Evolutionary conservation across 2,797 vertebrate genomes (phyloP).

Genomic region (Aldrovandia affinis): DNA sequence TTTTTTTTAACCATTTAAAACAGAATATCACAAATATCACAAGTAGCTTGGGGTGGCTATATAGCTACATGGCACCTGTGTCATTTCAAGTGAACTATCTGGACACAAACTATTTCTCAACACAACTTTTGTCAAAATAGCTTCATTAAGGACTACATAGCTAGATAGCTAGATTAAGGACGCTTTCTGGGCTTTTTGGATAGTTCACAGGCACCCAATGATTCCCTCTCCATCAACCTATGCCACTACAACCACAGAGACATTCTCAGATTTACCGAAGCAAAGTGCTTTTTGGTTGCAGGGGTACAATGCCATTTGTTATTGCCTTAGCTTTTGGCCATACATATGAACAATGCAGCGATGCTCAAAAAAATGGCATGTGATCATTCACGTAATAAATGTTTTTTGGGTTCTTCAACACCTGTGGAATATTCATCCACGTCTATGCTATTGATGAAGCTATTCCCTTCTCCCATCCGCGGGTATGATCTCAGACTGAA

Average conservation of each 20-base stretch:
- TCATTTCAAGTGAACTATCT: too few relatives aligned
- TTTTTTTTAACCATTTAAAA: background rate
- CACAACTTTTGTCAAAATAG: background rate
- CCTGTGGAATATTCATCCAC: background rate
- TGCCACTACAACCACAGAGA: background rate
- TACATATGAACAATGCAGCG: background rate
- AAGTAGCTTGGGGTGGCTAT: background rate
- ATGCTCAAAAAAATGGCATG: background rate
- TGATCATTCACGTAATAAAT: background rate
- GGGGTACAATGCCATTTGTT: background rate
- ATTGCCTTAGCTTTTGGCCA: conserved; percentile 1
- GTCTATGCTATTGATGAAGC: background rate
- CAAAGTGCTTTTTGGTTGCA: background rate
- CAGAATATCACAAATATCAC: background rate
- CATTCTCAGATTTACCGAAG: background rate
- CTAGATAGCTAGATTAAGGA: background rate
- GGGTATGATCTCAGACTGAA: background rate
- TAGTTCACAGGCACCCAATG: background rate
- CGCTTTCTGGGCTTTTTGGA: background rate
- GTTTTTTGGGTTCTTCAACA: background rate
- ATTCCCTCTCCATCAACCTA: background rate
- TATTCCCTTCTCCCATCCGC: background rate
- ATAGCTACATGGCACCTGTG: too few relatives aligned
- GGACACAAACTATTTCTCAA: background rate
- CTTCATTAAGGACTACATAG: too few relatives aligned